Evolutionary conservation across 2,113 vertebrate species (phyloP), one percentile per base, ranked within the genome.

Genomic region (Smithornis capensis): DNA sequence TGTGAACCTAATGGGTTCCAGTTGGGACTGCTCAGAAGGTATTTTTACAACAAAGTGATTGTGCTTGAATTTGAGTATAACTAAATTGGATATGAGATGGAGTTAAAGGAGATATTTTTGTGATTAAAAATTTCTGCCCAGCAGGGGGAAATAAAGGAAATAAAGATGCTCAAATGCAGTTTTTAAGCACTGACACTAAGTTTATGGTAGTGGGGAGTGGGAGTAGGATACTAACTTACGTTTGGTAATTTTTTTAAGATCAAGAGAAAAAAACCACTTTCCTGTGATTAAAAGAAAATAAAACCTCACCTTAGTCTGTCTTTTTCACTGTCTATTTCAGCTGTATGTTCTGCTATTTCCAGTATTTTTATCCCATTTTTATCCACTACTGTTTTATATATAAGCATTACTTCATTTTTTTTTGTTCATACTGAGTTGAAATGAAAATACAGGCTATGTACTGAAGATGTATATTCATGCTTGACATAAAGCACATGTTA

Each of bases 111-210:
- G 52, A 37, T 78, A 69, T 93, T 96, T 96, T 87, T 87, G 47
- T 89, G 84, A 91, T 96, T 90, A 87, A 89, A 90, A 96, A 83
- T 92, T 85, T 94, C 95, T 88, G 69, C 83, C 74, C 47, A 87
- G 78, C 22, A 59, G 70, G 55, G 52, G 93, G 78, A 90, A 96
- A 84, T 82, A 89, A 92, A 96, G 83, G 45, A 93, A 93, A 29
- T 69, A 74, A 70, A 73, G 68, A 88, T 60, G 14, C 74, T 96
- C 50, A 81, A 89, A 91, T 82, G 27, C 67, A 53, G 78, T 49
- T 89, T 91, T 80, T 40, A 94, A 90, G 33, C 42, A 31, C 24
- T 49, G 50, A 50, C n/a, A 55, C 18, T 63, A 14, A 38, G 49
- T 71, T 83, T 64, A 28, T 57, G 52, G 7, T 76, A 45, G 29